Percentiles rank a stretch among this genome's conserved stretches.
Conservation (phyloP, 2,113 vertebrate genomes). For the Tragulus kanchil region DNA sequence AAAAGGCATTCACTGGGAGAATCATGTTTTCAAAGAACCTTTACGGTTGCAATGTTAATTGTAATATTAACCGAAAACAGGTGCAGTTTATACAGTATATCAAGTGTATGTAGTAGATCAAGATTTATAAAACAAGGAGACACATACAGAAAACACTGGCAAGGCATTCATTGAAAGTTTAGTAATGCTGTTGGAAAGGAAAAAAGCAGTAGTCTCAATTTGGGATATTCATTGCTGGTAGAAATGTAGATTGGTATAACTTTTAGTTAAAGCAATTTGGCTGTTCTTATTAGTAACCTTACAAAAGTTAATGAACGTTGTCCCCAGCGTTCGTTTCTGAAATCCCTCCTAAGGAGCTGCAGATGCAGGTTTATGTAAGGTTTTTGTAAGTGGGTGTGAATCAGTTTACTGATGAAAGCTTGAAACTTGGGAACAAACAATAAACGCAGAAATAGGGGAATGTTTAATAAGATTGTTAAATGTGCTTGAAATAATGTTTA, state of each 20-base stretch:
- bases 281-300: slow-evolving; percentile 34
- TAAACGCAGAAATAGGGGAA: not conserved
- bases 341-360: not conserved
- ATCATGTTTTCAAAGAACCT: not conserved
- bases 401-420: slow-evolving; percentile 35
- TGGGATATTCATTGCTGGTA: not conserved
- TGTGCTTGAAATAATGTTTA: not conserved
- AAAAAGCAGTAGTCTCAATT: not conserved
- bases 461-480: slow-evolving; percentile 17
- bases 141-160: not conserved
- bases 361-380: not conserved
- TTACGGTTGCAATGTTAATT: not conserved
- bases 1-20: not conserved
- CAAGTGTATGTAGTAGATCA: not conserved
- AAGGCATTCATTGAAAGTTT: not conserved
- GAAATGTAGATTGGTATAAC: not conserved
- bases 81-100: too few relatives aligned
- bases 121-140: not conserved
- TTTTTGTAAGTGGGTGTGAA: not conserved
- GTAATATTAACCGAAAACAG: not conserved
- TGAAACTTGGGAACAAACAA: slow-evolving; percentile 2
- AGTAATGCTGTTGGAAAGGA: slow-evolving; percentile 45
- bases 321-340: not conserved
- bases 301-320: not conserved
- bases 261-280: slow-evolving; percentile 30